These are phyloP conservation scores for Genyomyrus donnyi DNA, from an alignment of 2,113 vertebrate genomes.

Conservation along the genomic window DNA sequence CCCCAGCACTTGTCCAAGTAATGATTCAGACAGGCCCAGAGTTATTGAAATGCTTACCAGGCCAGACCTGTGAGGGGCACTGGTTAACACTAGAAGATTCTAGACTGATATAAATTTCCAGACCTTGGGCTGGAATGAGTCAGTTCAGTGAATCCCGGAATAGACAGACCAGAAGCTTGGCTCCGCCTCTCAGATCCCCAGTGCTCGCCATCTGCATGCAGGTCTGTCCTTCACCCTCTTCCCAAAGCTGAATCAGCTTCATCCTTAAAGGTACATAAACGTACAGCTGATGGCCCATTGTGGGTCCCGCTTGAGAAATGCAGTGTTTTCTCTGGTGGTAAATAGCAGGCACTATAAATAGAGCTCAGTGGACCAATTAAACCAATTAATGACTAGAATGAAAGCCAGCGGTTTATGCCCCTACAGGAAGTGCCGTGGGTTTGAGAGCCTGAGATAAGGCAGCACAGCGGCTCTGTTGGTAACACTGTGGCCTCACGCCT, in stretches of 20 bases:
- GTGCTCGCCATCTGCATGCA: not conserved
- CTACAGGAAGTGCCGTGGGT: not conserved
- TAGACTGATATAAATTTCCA: not conserved
- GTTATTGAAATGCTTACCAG: slow-evolving; percentile 52
- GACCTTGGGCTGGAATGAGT: not conserved
- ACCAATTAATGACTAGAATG: not conserved
- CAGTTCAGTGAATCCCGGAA: not conserved
- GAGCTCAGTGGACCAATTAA: not conserved
- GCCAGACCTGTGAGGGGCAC: slow-evolving; percentile 22
- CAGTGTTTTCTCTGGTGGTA: not conserved
- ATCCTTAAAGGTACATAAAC: not conserved
- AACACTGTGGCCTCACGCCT: not conserved
- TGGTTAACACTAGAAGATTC: not conserved
- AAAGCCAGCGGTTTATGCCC: not conserved
- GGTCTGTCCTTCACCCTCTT: not conserved
- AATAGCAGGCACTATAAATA: not conserved
- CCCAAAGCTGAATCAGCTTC: not conserved
- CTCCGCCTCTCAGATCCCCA: not conserved
- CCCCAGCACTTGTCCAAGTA: slow-evolving; percentile 25
- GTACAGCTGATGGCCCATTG: not conserved
- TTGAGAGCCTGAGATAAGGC: not conserved
- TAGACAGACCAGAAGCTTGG: not conserved
- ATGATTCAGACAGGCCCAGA: slow-evolving; percentile 52
- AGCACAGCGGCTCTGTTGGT: not conserved
- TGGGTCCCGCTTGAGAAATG: not conserved